Evolutionary conservation across 2,797 vertebrate species (phyloP).

Genomic region (Hypotaenidia okinawae): DNA sequence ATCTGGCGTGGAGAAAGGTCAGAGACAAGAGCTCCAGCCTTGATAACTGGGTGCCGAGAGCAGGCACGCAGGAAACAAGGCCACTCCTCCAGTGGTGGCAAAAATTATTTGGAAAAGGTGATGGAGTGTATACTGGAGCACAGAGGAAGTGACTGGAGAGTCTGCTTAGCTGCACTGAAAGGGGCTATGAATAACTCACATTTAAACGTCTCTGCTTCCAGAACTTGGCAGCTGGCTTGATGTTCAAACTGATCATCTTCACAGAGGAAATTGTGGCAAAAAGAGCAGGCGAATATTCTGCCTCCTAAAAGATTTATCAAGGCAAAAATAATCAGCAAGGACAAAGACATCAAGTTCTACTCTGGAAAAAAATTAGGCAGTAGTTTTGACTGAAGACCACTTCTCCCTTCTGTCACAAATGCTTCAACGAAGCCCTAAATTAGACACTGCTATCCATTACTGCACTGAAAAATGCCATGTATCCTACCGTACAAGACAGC

Average conservation of each 20-base stretch:
- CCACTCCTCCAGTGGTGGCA: background rate
- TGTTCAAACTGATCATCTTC: constrained; percentile 99
- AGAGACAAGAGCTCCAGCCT: background rate
- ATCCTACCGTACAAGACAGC: background rate
- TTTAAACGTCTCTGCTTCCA: constrained; percentile 97
- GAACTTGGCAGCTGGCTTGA: constrained; percentile 97
- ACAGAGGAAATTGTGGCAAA: constrained; percentile 96
- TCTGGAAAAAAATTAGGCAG: background rate
- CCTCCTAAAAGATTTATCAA: constrained; percentile 82
- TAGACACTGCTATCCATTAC: background rate
- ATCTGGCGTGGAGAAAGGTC: background rate
- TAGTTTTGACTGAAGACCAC: background rate
- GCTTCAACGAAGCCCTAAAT: background rate
- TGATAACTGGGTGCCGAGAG: background rate
- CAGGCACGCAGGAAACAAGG: background rate
- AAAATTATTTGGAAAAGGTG: background rate
- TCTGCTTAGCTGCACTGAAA: background rate
- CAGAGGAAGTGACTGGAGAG: background rate
- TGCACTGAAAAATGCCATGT: background rate
- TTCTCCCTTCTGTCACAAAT: background rate
- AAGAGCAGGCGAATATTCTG: constrained; percentile 95
- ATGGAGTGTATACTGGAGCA: background rate
- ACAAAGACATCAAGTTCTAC: background rate
- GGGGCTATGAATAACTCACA: constrained; percentile 83
- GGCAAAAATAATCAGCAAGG: constrained; percentile 9